These are phyloP conservation scores for Trachymyrmex cornetzi DNA, from an alignment of 1,140 invertebrate genomes.

Conservation along the genomic window DNA sequence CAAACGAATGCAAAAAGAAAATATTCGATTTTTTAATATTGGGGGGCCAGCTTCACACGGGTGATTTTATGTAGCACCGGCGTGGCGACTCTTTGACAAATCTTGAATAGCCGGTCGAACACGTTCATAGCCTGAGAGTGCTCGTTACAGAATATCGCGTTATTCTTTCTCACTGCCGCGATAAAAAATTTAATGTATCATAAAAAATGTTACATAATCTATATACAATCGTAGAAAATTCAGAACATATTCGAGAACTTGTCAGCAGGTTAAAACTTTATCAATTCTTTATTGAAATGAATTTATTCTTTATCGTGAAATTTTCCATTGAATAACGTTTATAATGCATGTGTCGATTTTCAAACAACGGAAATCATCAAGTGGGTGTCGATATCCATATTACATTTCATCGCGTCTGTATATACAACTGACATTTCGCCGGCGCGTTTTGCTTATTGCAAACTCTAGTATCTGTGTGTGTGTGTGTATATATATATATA, in stretches of 20 bases:
- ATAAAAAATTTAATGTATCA: not conserved
- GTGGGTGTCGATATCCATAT: not conserved
- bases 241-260: not conserved
- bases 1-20: no score
- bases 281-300: not conserved
- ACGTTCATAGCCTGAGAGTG: slow-evolving; percentile 29
- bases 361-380: not conserved
- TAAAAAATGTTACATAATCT: not conserved
- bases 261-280: not conserved
- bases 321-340: not conserved
- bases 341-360: slow-evolving; percentile 6
- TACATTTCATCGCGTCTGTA: slow-evolving; percentile 10
- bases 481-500: no score
- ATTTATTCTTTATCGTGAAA: not conserved
- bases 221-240: not conserved
- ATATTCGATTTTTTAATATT: no score
- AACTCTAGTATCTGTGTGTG: not conserved
- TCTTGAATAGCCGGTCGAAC: slow-evolving; percentile 17
- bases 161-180: not conserved
- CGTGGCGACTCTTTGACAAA: not conserved
- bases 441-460: slow-evolving; percentile 44
- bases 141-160: not conserved
- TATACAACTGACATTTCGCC: slow-evolving; percentile 25
- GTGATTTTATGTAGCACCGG: slow-evolving; percentile 1
- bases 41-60: no score